These are phyloP conservation scores for Chaetodon trifascialis DNA, from an alignment of 2,113 vertebrate species.

Conservation along the genomic window DNA sequence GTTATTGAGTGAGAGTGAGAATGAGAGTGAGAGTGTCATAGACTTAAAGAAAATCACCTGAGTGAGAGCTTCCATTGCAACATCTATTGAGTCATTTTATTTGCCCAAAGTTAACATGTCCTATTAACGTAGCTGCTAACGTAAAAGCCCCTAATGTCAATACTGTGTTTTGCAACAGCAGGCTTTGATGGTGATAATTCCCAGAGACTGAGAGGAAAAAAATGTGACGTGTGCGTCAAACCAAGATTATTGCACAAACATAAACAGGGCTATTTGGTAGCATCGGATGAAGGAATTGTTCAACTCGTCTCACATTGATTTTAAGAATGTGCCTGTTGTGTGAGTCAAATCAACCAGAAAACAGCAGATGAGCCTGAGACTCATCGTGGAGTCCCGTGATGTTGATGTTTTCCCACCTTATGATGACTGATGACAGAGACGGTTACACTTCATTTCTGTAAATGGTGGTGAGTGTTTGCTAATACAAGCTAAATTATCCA, in stretches of 20 bases:
- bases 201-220: not conserved
- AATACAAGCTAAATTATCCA: not conserved
- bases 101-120: constrained; percentile 26
- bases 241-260: not conserved
- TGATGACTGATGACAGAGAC: not conserved
- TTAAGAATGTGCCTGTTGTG: not conserved
- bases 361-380: not conserved
- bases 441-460: not conserved
- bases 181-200: constrained; percentile 10
- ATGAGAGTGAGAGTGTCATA: no score
- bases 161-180: constrained; percentile 27
- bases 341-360: constrained; percentile 2
- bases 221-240: not conserved
- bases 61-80: constrained; percentile 2
- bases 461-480: not conserved
- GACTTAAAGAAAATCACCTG: not conserved
- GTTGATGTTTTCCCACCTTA: not conserved
- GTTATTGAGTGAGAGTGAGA: no score
- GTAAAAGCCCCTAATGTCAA: constrained; percentile 26
- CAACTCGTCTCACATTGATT: not conserved
- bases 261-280: not conserved
- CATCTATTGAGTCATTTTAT: constrained; percentile 13
- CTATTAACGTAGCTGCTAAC: not conserved
- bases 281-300: not conserved
- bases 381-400: not conserved